Conservation (phyloP, 2,113 vertebrate species). For the Morphnarchus princeps region DNA sequence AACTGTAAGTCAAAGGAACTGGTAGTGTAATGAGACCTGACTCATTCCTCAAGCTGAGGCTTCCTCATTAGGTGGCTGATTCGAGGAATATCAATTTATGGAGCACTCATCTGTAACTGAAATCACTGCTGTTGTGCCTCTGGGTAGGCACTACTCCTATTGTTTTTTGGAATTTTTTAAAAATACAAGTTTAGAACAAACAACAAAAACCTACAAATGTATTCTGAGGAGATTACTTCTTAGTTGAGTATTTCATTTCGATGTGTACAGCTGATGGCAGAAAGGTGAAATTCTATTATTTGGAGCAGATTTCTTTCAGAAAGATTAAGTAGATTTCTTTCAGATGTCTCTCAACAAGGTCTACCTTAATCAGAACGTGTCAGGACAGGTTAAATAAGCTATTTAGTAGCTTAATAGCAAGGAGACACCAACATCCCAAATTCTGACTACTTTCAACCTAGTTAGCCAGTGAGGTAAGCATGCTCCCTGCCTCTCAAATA, state of each 20-base stretch:
- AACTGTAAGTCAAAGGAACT: neutral
- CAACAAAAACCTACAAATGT: neutral
- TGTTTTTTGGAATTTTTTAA: neutral
- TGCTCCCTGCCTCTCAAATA: neutral
- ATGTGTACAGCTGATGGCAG: neutral
- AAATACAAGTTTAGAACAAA: neutral
- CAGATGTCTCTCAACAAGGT: neutral
- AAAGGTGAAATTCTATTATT: neutral
- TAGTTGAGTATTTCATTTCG: neutral
- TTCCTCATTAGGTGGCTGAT: neutral
- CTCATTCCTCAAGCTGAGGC: neutral
- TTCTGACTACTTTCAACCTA: neutral
- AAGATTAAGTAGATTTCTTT: neutral
- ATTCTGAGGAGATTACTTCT: neutral
- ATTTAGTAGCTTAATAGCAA: neutral
- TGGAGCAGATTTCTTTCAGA: neutral
- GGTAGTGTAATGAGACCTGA: neutral
- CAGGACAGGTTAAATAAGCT: neutral
- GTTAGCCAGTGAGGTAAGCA: neutral
- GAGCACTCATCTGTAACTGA: neutral
- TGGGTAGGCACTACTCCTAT: neutral
- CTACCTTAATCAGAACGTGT: neutral
- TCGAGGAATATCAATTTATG: neutral
- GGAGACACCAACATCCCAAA: neutral
- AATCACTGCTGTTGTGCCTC: neutral